Conservation (phyloP, 2,797 vertebrate species). For the Capromys pilorides region DNA sequence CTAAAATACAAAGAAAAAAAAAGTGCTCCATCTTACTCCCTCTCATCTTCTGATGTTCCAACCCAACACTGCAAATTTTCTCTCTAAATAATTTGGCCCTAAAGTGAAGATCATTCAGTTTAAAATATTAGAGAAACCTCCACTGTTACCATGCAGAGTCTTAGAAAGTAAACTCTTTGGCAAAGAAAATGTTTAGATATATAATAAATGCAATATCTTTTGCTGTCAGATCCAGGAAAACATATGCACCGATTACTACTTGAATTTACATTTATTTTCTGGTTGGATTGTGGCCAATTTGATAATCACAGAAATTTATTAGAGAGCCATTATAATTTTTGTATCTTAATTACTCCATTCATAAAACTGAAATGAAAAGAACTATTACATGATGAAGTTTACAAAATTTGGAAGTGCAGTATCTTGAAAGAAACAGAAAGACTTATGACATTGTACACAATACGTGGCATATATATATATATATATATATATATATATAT, state of each 20-base stretch:
- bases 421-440: neutral
- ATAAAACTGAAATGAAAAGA: conserved; percentile 21
- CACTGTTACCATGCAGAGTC: accelerated
- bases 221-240: neutral
- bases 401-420: neutral
- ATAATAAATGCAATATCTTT: neutral
- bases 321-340: neutral
- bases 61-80: neutral
- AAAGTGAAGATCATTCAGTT: neutral
- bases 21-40: neutral
- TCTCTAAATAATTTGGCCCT: neutral
- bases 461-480: neutral
- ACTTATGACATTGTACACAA: neutral
- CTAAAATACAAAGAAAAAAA: no score
- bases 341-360: neutral
- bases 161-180: neutral
- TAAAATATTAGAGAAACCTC: neutral
- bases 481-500: no score
- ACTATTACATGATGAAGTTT: neutral
- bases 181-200: neutral
- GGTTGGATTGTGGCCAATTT: neutral
- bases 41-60: neutral
- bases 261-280: conserved; percentile 31
- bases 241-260: neutral
- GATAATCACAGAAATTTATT: neutral